phyloP scores from a whole-genome alignment of 2,888 invertebrate species.

The Heliconius hortense region DNA sequence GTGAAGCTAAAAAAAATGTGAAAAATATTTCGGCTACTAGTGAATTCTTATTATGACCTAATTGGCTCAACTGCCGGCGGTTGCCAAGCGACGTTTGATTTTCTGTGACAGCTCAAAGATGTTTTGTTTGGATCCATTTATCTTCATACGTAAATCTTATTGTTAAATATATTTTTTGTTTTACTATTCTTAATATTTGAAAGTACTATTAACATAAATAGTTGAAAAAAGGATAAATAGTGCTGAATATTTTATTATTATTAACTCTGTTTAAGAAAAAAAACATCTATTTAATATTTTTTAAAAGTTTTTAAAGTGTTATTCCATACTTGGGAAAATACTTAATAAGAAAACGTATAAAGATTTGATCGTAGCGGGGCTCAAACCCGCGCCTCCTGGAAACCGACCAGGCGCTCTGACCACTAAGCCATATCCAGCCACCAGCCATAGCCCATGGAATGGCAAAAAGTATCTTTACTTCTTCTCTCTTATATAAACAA shows the following conservation, averaged over 20 bases:
- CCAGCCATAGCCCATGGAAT: too few species aligned
- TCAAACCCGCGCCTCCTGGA: too few species aligned
- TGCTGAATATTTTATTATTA: background rate
- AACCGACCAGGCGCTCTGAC: too few species aligned
- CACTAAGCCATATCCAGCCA: too few species aligned
- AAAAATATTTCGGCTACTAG: conserved; percentile 30
- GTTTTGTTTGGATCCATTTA: conserved; percentile 40
- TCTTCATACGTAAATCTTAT: conserved; percentile 35
- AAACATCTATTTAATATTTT: too few species aligned
- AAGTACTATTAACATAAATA: background rate
- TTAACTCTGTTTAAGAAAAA: background rate
- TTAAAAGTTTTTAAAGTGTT: too few species aligned
- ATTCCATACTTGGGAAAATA: too few species aligned
- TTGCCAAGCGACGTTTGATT: conserved; percentile 39
- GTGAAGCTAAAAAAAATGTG: background rate
- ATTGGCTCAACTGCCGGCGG: conserved; percentile 35
- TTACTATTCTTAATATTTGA: conserved; percentile 9
- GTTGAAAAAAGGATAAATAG: background rate
- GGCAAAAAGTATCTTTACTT: too few species aligned
- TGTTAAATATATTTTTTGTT: conserved; percentile 31
- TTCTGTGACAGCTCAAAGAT: conserved; percentile 36
- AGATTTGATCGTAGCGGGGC: too few species aligned
- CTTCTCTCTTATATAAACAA: background rate
- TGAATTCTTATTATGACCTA: conserved; percentile 39
- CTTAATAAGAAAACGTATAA: too few species aligned